These are phyloP conservation scores for Leuciscus idus DNA, from an alignment of 2,113 vertebrate genomes.

Conservation along the genomic window DNA sequence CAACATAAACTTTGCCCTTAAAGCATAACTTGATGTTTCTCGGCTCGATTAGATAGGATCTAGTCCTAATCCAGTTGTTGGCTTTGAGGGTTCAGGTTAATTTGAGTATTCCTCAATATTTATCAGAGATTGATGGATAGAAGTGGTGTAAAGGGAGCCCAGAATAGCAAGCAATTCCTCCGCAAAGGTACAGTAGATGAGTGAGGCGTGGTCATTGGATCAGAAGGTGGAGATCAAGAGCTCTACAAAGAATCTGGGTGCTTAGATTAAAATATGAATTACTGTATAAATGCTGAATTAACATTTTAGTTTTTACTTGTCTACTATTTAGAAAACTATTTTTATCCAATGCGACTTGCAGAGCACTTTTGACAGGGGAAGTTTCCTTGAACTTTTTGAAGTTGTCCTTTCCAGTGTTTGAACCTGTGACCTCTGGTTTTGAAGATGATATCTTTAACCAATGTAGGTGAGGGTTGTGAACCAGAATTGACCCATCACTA, in stretches of 20 bases:
- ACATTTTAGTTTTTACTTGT: neutral
- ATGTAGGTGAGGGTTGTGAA: neutral
- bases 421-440: neutral
- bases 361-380: neutral
- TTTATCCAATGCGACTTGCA: slow-evolving; percentile 10
- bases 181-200: slow-evolving; percentile 27
- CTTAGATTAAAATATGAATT: neutral
- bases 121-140: slow-evolving; percentile 41
- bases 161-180: slow-evolving; percentile 35
- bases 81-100: slow-evolving; percentile 54
- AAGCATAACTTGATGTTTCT: slow-evolving; percentile 47
- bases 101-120: slow-evolving; percentile 38
- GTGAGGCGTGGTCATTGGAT: slow-evolving; percentile 8
- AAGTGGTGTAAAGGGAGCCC: slow-evolving; percentile 16
- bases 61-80: slow-evolving; percentile 46
- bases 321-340: neutral
- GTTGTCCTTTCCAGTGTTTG: neutral
- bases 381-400: neutral
- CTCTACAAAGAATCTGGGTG: neutral
- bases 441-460: neutral
- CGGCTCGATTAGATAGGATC: slow-evolving; percentile 51
- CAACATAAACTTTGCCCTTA: slow-evolving; percentile 53
- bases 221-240: slow-evolving; percentile 11
- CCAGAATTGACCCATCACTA: neutral
- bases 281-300: neutral